Percentiles rank a stretch among this genome's conserved stretches.
phyloP scores from a whole-genome alignment of 2,888 invertebrate genomes.

The Eupithecia pulchellata region DNA sequence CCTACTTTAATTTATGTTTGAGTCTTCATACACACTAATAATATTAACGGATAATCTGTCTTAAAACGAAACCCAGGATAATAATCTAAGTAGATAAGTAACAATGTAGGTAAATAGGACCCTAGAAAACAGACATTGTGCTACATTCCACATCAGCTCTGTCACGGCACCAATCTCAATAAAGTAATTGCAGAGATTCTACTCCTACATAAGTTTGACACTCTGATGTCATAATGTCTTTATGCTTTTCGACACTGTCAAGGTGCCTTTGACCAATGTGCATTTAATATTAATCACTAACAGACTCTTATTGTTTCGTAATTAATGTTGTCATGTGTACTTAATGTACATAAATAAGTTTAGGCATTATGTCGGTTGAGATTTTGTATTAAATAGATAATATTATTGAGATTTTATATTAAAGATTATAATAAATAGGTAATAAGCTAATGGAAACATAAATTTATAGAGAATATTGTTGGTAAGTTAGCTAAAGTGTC shows the following conservation, averaged over 20 bases:
- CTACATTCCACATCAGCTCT: constrained; percentile 14
- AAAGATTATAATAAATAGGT: no score
- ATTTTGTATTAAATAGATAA: background rate
- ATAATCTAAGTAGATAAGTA: background rate
- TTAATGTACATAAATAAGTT: background rate
- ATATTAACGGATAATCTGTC: background rate
- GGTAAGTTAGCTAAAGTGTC: no score
- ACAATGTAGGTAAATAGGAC: background rate
- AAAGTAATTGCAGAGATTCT: constrained; percentile 37
- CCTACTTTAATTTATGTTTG: background rate
- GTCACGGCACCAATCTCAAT: constrained; percentile 31
- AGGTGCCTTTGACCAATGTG: constrained; percentile 36
- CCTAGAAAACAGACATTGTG: background rate
- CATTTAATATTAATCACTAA: constrained; percentile 17
- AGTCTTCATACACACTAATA: no score
- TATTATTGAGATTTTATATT: no score
- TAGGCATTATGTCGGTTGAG: background rate
- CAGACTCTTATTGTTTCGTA: constrained; percentile 1
- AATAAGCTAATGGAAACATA: no score
- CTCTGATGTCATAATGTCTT: constrained; percentile 25
- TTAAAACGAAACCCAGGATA: background rate
- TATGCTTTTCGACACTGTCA: constrained; percentile 14
- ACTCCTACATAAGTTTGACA: constrained; percentile 16
- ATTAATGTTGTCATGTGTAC: background rate
- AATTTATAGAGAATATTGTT: no score